Base-by-base conservation (phyloP, 2,797 vertebrate species). In the Poecile montanus region DNA sequence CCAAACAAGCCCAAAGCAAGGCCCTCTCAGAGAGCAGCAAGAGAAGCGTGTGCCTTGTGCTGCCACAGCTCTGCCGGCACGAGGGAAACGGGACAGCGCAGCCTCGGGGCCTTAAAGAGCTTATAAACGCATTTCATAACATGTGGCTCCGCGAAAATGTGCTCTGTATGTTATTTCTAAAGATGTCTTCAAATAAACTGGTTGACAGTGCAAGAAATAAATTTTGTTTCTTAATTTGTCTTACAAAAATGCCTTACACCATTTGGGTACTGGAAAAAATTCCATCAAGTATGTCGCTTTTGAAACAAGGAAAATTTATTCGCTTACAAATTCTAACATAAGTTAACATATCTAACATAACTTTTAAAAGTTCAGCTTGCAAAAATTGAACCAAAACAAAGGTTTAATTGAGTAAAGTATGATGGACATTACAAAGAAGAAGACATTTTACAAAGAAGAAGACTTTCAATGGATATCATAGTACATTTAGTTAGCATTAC, bases 301-400 rank as follows among this genome's bases (percentile, higher is more conserved):
- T 44, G 14, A 62, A 61, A 57, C 20, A 17, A 56, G 8, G 26
- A n/a, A 82, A 50, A 29, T 7, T 23, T 38, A 25, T 38, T 71
- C 26, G 63, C 94, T 80, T 83, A 21, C 68, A 99, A 98, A 87
- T 95, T 99, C 23, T 91, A 93, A 57, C 94, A 94, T 61, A 93
- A 34, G 34, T 34, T 34, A 34, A 34, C 34, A 34, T 34, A 34
- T 34, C 34, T 34, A 34, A 34, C 34, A 34, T 34, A 34, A 34
- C 34, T 99, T 68, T 98, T 98, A 98, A 96, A 98, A 36, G 96
- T 98, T 36, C 97, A 98, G 63, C 95, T 99, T 48, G 89, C 88
- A 13, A 97, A 72, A 80, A 95, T 58, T 30, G 98, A 98, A 29
- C 90, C 25, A 50, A 97, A 19, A 98, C 74, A 98, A 98, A 85